phyloP scores from a whole-genome alignment of 2,888 invertebrate genomes.

The Aproaerema taeniolella region DNA sequence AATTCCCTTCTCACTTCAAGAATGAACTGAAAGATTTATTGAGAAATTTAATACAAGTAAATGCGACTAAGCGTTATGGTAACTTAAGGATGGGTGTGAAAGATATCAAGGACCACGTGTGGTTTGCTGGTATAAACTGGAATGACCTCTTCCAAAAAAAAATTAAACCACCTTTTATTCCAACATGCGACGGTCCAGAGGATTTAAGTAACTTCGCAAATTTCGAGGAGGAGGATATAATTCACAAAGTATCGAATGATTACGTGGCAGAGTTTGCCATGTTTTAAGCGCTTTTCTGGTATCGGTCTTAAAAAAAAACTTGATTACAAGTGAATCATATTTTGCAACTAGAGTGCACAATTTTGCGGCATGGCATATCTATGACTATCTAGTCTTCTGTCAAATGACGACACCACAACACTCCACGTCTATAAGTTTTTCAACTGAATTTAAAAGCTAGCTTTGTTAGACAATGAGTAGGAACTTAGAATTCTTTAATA shows the following conservation, averaged over 20 bases:
- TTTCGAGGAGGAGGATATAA: conserved; percentile 99
- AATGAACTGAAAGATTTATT: conserved; percentile 98
- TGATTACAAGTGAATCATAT: too few species aligned
- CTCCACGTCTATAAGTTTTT: too few species aligned
- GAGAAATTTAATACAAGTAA: conserved; percentile 96
- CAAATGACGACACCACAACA: too few species aligned
- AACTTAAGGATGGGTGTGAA: conserved; percentile 99
- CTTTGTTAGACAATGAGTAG: too few species aligned
- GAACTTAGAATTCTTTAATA: too few species aligned
- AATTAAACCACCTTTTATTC: conserved; percentile 99
- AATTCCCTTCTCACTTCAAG: conserved; percentile 99
- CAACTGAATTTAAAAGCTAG: neutral
- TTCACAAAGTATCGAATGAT: conserved; percentile 99
- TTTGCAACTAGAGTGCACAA: too few species aligned
- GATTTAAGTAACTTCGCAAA: conserved; percentile 99
- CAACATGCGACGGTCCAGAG: conserved; percentile 98
- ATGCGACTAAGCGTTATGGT: conserved; percentile 98
- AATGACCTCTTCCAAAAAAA: conserved; percentile 99
- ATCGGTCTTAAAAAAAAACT: too few species aligned
- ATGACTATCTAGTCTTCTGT: too few species aligned
- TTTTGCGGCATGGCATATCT: too few species aligned
- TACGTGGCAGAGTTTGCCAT: conserved; percentile 99
- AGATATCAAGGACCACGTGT: conserved; percentile 99
- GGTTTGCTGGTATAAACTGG: conserved; percentile 99
- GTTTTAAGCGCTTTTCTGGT: conserved; percentile 82